phyloP scores from a whole-genome alignment of 2,113 vertebrate species.

The Tichodroma muraria region DNA sequence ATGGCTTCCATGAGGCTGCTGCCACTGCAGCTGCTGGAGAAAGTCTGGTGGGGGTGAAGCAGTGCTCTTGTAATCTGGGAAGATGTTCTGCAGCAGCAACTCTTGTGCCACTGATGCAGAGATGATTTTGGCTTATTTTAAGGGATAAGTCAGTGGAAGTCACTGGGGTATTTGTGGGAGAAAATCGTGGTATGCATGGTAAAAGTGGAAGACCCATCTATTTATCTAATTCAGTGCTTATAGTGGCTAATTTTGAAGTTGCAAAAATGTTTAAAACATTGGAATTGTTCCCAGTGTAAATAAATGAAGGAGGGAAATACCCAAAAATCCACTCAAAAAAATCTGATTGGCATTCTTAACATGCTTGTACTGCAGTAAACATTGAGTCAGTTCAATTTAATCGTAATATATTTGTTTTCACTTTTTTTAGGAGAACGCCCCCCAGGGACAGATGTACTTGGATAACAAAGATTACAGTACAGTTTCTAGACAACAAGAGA shows the following conservation, averaged over 20 bases:
- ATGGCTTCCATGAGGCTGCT: background rate
- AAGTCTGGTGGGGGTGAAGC: background rate
- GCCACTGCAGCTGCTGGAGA: background rate
- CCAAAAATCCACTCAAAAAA: background rate
- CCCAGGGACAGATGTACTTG: slow-evolving; percentile 75
- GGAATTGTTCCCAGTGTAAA: background rate
- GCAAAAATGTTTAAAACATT: background rate
- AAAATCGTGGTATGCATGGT: background rate
- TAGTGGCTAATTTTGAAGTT: background rate
- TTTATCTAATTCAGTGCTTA: background rate
- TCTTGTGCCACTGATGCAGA: background rate
- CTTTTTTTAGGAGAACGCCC: slow-evolving; percentile 17
- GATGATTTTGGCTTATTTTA: background rate
- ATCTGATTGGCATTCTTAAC: background rate
- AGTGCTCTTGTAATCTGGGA: background rate
- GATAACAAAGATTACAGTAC: slow-evolving; percentile 73
- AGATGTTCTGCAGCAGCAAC: accelerated
- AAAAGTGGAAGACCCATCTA: background rate
- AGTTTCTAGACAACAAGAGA: slow-evolving; percentile 68
- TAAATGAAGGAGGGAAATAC: background rate
- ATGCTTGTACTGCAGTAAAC: background rate
- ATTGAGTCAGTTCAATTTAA: background rate
- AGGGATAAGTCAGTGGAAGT: background rate
- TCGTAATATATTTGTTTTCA: slow-evolving; percentile 1
- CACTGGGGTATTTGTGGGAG: background rate